These are phyloP conservation scores for Polydrusus pterygomalis DNA, from an alignment of 2,888 invertebrate species.

Conservation along the genomic window DNA sequence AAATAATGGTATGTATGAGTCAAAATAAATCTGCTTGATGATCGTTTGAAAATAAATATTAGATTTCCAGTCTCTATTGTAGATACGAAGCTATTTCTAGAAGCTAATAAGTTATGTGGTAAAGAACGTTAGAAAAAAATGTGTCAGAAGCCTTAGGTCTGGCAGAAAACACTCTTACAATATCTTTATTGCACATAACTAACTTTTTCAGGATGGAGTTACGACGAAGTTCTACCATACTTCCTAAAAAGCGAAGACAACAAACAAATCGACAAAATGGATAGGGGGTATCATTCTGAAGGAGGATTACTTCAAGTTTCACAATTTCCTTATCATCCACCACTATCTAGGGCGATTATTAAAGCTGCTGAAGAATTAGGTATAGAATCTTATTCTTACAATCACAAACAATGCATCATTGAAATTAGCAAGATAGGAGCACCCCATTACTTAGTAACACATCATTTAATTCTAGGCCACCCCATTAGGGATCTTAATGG, in stretches of 20 bases:
- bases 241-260: constrained; percentile 92
- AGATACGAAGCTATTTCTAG: no score
- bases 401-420: no score
- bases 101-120: no score
- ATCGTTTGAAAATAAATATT: no score
- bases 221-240: constrained; percentile 91
- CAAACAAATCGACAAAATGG: constrained; percentile 80
- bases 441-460: not conserved
- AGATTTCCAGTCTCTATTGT: no score
- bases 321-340: constrained; percentile 91
- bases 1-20: constrained; percentile 75
- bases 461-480: constrained; percentile 74
- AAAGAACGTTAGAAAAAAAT: no score
- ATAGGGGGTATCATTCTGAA: constrained; percentile 83
- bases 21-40: not conserved
- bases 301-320: constrained; percentile 87
- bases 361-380: constrained; percentile 87
- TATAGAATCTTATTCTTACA: no score
- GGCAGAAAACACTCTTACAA: no score
- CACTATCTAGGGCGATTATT: constrained; percentile 84
- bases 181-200: not conserved
- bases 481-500: constrained; percentile 88
- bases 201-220: constrained; percentile 80
- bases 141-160: no score
- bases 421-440: no score